Evolutionary conservation across 2,113 vertebrate genomes (phyloP), one percentile per base, ranked within the genome.

Genomic region (rabbit (Oryctolagus cuniculus)): DNA sequence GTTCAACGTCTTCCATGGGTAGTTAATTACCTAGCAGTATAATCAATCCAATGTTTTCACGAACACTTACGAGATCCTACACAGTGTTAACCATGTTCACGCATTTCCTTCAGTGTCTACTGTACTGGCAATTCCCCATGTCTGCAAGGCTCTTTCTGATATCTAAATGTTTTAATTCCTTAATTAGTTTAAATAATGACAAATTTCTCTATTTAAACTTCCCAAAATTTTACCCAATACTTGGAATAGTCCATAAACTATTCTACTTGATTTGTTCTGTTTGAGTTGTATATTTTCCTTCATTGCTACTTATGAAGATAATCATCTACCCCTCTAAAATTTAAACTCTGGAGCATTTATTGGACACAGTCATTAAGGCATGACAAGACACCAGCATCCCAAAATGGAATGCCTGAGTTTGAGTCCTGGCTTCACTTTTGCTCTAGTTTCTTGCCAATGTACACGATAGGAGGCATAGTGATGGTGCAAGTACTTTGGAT

Each of bases 1-100:
- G 11, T 31, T 89, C 24, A 92, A 85, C 83, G 82, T 67, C 21
- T 89, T 81, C 34, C 55, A 64, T 49, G 34, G 51, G 3, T 27
- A 86, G 22, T 84, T 63, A 73, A 49, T 73, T 38, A 13, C 49
- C 9, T 77, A 66, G n/a, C 49, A 90, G 11, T 66, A 2, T 29
- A 83, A 92, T 49, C 49, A 87, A 91, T 66, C 11, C n/a, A 34
- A n/a, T 58, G 10, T 77, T 82, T 93, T 34, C 25, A 49, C 87
- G 51, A 83, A 92, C 87, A 2, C 10, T 51, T 72, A 4, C 4
- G 38, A 74, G 38, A 67, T 22, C 27, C 22, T 67, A 21, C 6
- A 22, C 19, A 55, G 67, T 79, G 21, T 8, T 58, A 2, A 74
- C 15, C 21, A 22, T 58, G 4, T 44, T 61, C 36, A 24, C 19